These are phyloP conservation scores for Eclectus roratus DNA, from an alignment of 2,113 vertebrate genomes.

Conservation along the genomic window DNA sequence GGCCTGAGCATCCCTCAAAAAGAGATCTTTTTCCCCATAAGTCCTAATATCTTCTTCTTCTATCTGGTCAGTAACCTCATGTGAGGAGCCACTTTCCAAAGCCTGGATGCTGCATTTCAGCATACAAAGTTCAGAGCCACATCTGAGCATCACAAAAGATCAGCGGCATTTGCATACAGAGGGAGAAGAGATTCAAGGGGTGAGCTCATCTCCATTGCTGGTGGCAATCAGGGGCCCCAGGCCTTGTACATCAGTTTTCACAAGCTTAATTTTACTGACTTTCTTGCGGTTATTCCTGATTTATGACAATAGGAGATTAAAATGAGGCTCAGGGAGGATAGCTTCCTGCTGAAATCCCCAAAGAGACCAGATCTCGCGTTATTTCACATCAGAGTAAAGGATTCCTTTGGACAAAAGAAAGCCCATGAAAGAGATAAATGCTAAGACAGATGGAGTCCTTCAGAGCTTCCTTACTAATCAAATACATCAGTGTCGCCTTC, in stretches of 20 bases:
- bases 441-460: conserved; percentile 34
- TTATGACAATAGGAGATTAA: conserved; percentile 40
- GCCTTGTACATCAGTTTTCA: conserved; percentile 4
- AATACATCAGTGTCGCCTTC: conserved; percentile 52
- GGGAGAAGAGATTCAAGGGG: background rate
- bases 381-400: conserved; percentile 38
- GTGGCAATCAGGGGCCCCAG: background rate
- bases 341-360: conserved; percentile 32
- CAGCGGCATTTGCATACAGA: background rate
- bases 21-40: rapidly evolving
- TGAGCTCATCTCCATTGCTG: background rate
- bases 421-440: conserved; percentile 44
- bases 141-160: background rate
- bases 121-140: background rate
- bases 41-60: background rate
- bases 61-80: background rate
- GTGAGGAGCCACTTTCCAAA: background rate
- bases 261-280: conserved; percentile 16
- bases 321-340: conserved; percentile 29
- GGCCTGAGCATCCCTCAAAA: background rate
- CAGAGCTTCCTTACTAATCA: conserved; percentile 32
- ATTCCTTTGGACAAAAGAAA: conserved; percentile 55
- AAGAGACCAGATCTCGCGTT: conserved; percentile 15
- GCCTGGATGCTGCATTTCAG: background rate
- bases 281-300: conserved; percentile 42